Conservation (phyloP, 2,888 invertebrate species). For the Nomada fabriciana region DNA sequence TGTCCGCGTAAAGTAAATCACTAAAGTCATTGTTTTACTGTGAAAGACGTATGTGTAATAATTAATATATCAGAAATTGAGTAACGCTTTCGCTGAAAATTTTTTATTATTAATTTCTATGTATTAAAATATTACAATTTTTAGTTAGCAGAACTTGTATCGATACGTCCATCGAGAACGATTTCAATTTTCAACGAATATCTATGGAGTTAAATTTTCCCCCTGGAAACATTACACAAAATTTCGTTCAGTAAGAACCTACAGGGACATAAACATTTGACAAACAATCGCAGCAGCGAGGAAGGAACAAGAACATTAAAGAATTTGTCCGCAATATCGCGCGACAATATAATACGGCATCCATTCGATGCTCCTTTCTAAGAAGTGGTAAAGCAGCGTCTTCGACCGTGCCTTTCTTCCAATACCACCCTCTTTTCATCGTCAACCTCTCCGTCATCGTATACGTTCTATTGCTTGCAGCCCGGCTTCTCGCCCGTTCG, state of each 20-base stretch:
- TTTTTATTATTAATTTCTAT: too few species aligned
- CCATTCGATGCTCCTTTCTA: slow-evolving; percentile 56
- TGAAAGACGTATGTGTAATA: too few species aligned
- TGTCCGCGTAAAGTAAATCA: not conserved
- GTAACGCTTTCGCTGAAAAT: too few species aligned
- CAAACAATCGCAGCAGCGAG: not conserved
- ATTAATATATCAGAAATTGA: too few species aligned
- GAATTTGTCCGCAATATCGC: slow-evolving; percentile 42
- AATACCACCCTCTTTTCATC: slow-evolving; percentile 27
- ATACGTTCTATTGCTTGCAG: slow-evolving; percentile 48
- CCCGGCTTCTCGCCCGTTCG: slow-evolving; percentile 32
- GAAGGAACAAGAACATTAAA: slow-evolving; percentile 16
- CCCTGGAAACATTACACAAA: too few species aligned
- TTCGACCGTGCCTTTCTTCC: slow-evolving; percentile 48
- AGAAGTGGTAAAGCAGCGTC: slow-evolving; percentile 56
- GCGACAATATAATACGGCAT: slow-evolving; percentile 59
- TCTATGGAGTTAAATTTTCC: too few species aligned
- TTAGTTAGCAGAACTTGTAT: too few species aligned
- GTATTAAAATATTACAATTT: too few species aligned
- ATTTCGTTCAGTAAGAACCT: too few species aligned
- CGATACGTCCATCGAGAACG: too few species aligned
- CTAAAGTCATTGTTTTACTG: too few species aligned
- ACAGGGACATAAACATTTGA: not conserved
- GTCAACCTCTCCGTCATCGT: slow-evolving; percentile 7
- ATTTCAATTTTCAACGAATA: too few species aligned